Evolutionary conservation across 2,797 vertebrate genomes (phyloP).

Genomic region (Telmatherina bonti): DNA sequence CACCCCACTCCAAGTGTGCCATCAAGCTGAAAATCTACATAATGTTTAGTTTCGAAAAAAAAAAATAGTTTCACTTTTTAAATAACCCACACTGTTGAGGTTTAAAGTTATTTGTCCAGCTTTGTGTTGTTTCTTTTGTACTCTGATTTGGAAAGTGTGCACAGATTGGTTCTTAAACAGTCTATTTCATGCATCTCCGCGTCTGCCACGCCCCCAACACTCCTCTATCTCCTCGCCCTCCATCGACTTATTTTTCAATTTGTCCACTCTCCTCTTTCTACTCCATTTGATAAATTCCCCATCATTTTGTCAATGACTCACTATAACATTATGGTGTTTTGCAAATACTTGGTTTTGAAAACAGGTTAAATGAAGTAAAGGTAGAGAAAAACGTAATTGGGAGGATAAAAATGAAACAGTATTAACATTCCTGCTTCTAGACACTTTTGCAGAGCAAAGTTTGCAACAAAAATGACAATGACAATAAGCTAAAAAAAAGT

Average conservation of each 20-base stretch:
- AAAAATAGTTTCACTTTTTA: constrained; percentile 8
- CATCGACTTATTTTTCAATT: constrained; percentile 42
- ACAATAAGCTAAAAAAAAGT: constrained; percentile 19
- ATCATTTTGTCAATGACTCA: constrained; percentile 49
- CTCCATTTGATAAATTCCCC: constrained; percentile 54
- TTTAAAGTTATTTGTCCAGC: constrained; percentile 15
- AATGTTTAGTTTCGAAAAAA: neutral
- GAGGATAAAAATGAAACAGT: constrained; percentile 8
- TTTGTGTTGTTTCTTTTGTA: constrained; percentile 8
- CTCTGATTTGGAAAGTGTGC: constrained; percentile 30
- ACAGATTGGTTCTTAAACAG: neutral
- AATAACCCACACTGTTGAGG: constrained; percentile 1
- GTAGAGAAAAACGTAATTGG: neutral
- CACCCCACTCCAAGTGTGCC: neutral
- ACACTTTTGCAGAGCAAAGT: constrained; percentile 3
- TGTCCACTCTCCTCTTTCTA: constrained; percentile 44
- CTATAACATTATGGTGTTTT: constrained; percentile 46
- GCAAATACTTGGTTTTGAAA: constrained; percentile 14
- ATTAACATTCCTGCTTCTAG: constrained; percentile 4
- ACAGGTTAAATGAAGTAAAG: neutral
- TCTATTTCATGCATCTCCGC: constrained; percentile 42
- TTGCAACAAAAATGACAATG: constrained; percentile 21
- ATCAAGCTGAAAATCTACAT: constrained; percentile 9
- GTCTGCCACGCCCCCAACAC: constrained; percentile 34
- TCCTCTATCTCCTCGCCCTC: constrained; percentile 25